phyloP scores from a whole-genome alignment of 2,113 vertebrate species.

The Lota lota region DNA sequence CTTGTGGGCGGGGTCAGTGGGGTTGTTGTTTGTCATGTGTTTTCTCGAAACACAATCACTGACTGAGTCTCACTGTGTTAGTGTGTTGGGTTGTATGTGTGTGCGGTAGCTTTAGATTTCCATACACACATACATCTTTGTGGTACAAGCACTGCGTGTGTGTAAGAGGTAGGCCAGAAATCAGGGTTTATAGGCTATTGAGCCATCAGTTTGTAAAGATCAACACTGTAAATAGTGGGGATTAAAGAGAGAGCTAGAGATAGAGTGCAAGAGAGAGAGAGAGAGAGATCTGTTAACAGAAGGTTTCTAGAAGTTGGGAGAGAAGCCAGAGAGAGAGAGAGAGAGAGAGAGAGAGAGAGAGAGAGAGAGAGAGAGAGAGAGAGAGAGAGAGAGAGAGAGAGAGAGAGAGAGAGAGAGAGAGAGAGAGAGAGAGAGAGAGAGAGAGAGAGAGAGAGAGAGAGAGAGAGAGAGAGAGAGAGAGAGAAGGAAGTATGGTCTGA shows the following conservation, averaged over 20 bases:
- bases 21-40: no score
- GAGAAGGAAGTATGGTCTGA: background rate
- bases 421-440: conserved; percentile 14
- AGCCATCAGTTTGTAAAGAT: conserved; percentile 29
- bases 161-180: conserved; percentile 17
- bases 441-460: conserved; percentile 26
- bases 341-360: conserved; percentile 6
- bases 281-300: conserved; percentile 42
- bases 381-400: background rate
- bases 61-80: no score
- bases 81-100: background rate
- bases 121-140: background rate
- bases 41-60: no score
- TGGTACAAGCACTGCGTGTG: background rate
- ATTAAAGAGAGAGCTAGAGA: conserved; percentile 22
- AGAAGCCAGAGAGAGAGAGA: conserved; percentile 29
- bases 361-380: background rate
- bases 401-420: background rate
- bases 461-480: background rate
- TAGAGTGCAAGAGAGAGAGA: background rate
- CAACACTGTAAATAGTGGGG: conserved; percentile 35
- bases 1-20: no score
- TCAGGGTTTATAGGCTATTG: conserved; percentile 38
- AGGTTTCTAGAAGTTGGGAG: conserved; percentile 43
- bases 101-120: background rate